These are phyloP conservation scores for Tetramorium parvispinum DNA, from an alignment of 1,140 invertebrate species.

Conservation along the genomic window DNA sequence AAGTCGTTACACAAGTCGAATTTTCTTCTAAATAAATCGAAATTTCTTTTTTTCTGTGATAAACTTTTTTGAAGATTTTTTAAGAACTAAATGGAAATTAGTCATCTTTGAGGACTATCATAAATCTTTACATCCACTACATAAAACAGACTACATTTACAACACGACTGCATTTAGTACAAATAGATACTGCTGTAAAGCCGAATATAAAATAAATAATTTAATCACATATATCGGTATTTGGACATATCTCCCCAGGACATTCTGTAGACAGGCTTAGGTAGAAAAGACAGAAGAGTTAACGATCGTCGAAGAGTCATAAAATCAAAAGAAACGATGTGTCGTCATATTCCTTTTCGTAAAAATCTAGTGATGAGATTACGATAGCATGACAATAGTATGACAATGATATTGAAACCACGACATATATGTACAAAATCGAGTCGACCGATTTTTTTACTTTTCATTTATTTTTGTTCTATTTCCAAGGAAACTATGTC, in stretches of 20 bases:
- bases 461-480: conserved; percentile 32
- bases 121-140: not conserved
- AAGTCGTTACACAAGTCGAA: not conserved
- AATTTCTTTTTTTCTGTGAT: not conserved
- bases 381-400: conserved; percentile 66
- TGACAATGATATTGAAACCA: conserved; percentile 62
- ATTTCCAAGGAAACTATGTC: not conserved
- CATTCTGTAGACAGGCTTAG: conserved; percentile 29
- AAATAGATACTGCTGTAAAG: not conserved
- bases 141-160: not conserved
- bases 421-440: conserved; percentile 33
- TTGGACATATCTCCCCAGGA: not conserved
- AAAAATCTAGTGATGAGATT: conserved; percentile 73
- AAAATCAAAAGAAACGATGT: conserved; percentile 71
- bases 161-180: not conserved
- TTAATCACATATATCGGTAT: not conserved
- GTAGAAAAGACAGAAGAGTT: conserved; percentile 47
- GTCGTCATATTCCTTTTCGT: conserved; percentile 45
- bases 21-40: not conserved
- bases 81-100: not conserved
- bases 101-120: not conserved
- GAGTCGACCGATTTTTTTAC: conserved; percentile 35
- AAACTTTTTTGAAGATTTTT: not conserved
- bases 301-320: conserved; percentile 68
- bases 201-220: conserved; percentile 14